Evolutionary conservation across 2,888 invertebrate species (phyloP), one percentile per base, ranked within the genome.

Genomic region (Pristionchus fissidentatus): DNA sequence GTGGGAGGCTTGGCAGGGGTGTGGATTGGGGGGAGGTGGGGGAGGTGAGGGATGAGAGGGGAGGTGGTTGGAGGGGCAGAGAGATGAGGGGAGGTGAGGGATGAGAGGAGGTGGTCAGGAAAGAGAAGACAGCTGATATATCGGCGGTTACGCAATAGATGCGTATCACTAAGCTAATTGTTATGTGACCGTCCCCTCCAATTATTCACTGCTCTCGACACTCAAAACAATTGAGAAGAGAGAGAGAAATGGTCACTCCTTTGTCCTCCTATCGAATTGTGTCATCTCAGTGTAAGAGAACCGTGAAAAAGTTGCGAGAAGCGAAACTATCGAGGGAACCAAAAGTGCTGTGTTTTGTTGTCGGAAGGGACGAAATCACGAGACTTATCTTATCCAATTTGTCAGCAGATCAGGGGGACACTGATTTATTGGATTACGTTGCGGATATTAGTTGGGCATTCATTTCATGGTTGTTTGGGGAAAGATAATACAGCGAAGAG

Each of bases 231-330:
- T n/a, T n/a, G n/a, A n/a, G n/a, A n/a, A n/a, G n/a, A n/a, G n/a
- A n/a, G n/a, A n/a, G n/a, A n/a, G n/a, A n/a, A n/a, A n/a, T n/a
- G n/a, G n/a, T n/a, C n/a, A 66, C 26, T 66, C 38, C 66, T 66
- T 66, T 66, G 66, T 38, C n/a, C 66, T 66, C 66, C 13, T 38
- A 38, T 66, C 66, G 66, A 66, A 62, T 35, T 22, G 66, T 66
- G 66, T 66, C 3, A 57, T 57, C 66, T 35, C n/a, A 66, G 38
- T 19, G 35, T 38, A 29, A 66, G 26, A 19, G 60, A 32, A n/a
- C n/a, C n/a, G 29, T 57, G 46, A 73, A 73, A 43, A 38, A 43
- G 35, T 19, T 43, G n/a, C 10, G 73, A 46, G 46, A n/a, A n/a
- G n/a, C n/a, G 15, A 29, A 46, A 41, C 41, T 38, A 32, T 41